Base-by-base conservation (phyloP, 1,140 invertebrate genomes). In the Asbolus verrucosus region DNA sequence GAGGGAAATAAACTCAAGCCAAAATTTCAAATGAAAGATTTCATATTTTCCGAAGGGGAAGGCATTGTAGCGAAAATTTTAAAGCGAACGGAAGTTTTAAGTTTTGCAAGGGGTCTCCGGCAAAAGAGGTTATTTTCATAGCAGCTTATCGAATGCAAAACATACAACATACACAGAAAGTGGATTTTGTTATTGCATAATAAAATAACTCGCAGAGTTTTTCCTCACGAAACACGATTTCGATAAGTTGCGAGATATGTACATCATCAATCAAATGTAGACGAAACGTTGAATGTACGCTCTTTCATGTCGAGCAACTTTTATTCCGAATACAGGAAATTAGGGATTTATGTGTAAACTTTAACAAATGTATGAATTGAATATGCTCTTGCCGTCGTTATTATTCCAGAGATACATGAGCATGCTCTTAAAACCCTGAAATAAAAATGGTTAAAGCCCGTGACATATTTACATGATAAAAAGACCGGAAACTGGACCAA, bases 11-110 rank as follows among this genome's bases (percentile, higher is more conserved):
- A 36, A 36, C 33, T n/a, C 33, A 11, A 36, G 13, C 13, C 39
- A 43, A 43, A 43, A 50, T 50, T 54, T 54, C 46, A 31, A 27
- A 30, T 30, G 11, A 54, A 54, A 54, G n/a, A 30, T 54, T 43
- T 43, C 39, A 43, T 43, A 43, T 43, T 43, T 43, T 16, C 4
- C 11, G 39, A 24, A 30, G 46, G 46, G 18, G 41, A 46, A 36
- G 27, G 19, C 46, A 24, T 18, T 43, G 13, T 13, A 54, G 46
- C 21, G 21, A n/a, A 54, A 54, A 50, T 50, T 50, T 50, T 50
- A 50, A 50, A 50, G 9, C 18, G 18, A 24, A 3, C 46, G 46
- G 16, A 54, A 54, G 19, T 54, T 54, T 19, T 54, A 54, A 54
- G n/a, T 54, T 54, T 54, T 27, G 11, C 46, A 14, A 27, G 27